Evolutionary conservation across 2,113 vertebrate species (phyloP), one percentile per base, ranked within the genome.

Genomic region (Meriones unguiculatus): DNA sequence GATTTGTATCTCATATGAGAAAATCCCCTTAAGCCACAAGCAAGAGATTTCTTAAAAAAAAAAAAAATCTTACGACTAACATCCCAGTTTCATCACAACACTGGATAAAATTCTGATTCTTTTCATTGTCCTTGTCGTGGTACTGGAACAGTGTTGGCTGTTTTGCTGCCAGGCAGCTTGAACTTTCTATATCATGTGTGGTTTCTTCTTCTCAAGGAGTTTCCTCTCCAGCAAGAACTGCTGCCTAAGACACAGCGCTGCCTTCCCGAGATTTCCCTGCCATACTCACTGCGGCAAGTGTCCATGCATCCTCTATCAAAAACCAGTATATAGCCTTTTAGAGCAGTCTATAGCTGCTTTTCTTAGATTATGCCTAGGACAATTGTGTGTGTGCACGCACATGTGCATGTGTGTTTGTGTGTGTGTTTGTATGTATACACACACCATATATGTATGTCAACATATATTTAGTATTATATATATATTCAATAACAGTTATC

Each of bases 301-400:
- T 22, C 25, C 25, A 28, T 30, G 5, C 2, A 89, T 59, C 24
- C 7, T 73, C 59, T 30, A 75, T 41, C n/a, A 75, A 75, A 75
- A 59, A 41, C 22, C 24, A 85, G 12, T n/a, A 64, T 8, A 91
- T 10, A 46, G 46, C 1, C 70, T 92, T 87, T 94, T 62, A 64
- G n/a, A 15, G 52, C 96, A 62, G 28, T 62, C 12, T 46, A 30
- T 7, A 87, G n/a, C 15, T 14, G 78, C 78, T 95, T 93, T 96
- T 78, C 73, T 93, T 38, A 69, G 82, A 70, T 20, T 89, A 41
- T 24, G 1, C 2, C 22, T 75, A n/a, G 4, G 15, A 92, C 3
- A 12, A 85, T 28, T 54, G 11, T 72, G 32, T 73, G 6, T 72
- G 20, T 32, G 28, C 32, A 4, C 4, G 4, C 12, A 28, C 32